Conservation (phyloP, 2,113 vertebrate genomes). For the Bolborhynchus lineola region DNA sequence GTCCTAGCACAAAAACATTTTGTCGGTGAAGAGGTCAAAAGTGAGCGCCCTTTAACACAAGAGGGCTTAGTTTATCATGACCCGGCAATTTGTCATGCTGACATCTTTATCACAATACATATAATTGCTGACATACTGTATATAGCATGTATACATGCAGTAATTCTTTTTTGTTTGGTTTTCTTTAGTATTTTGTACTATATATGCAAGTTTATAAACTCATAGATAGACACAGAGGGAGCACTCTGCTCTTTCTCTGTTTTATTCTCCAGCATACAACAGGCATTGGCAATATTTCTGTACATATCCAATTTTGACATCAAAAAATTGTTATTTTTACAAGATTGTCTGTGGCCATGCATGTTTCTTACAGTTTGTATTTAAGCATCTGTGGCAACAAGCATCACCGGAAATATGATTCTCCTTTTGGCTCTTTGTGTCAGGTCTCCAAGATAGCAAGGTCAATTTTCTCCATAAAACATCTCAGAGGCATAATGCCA, state of each 20-base stretch:
- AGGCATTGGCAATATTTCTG: background rate
- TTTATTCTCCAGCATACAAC: background rate
- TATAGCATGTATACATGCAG: background rate
- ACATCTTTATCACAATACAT: background rate
- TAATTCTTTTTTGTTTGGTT: rapidly evolving
- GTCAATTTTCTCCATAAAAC: background rate
- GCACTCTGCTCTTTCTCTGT: background rate
- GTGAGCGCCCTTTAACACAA: background rate
- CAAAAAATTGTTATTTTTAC: background rate
- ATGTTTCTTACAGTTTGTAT: background rate
- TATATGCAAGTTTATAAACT: background rate
- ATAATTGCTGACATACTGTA: background rate
- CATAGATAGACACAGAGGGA: background rate
- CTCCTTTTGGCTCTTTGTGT: background rate
- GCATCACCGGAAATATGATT: background rate
- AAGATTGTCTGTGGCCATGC: background rate
- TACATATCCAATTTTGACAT: background rate
- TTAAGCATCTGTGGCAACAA: background rate
- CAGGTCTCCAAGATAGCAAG: background rate
- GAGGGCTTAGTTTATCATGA: background rate
- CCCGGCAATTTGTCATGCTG: background rate
- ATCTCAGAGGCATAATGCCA: background rate
- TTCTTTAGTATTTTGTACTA: background rate
- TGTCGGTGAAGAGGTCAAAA: slow-evolving; percentile 38
- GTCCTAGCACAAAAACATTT: background rate